Evolutionary conservation across 2,888 invertebrate genomes (phyloP), one percentile per base, ranked within the genome.

Genomic region (Phyllotreta striolata): DNA sequence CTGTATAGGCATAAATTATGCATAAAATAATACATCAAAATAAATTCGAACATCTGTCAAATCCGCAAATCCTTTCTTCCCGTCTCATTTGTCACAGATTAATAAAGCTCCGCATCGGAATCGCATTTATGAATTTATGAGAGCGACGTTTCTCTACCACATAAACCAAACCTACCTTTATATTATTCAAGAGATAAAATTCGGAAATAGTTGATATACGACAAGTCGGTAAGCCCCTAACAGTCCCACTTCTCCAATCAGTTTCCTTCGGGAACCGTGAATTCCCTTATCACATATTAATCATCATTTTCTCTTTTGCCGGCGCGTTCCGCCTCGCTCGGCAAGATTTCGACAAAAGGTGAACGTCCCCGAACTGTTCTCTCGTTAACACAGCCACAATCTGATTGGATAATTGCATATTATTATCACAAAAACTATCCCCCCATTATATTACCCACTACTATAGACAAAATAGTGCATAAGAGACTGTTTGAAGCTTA

Each of bases 271-370:
- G 71, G 68, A 64, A 47, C 63, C 60, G 58, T 66, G 66, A 66
- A 73, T 69, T 71, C 72, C 70, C 72, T 69, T 68, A 70, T 72
- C 70, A 69, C 68, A 66, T 73, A 73, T 73, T 73, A 73, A 73
- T 72, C 64, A 66, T 64, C 62, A 60, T 66, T 64, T 56, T 47
- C 60, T 62, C 55, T 61, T 56, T 54, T 49, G 37, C 61, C 44
- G 39, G 24, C 38, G 56, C 57, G 24, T 40, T 54, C 46, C 37
- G 61, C 13, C 54, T 60, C 52, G 38, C 43, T 37, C 46, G 52
- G 8, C 4, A 52, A 51, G 13, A 38, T 38, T 51, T 52, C 52
- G 52, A 52, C 38, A 24, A 7, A 38, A 52, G 52, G 52, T 52
- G 37, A 52, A 38, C 13, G 52, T 12, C 39, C 52, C 38, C 13